Evolutionary conservation across 2,888 invertebrate species (phyloP).

Genomic region (Andrena chrysosceles): DNA sequence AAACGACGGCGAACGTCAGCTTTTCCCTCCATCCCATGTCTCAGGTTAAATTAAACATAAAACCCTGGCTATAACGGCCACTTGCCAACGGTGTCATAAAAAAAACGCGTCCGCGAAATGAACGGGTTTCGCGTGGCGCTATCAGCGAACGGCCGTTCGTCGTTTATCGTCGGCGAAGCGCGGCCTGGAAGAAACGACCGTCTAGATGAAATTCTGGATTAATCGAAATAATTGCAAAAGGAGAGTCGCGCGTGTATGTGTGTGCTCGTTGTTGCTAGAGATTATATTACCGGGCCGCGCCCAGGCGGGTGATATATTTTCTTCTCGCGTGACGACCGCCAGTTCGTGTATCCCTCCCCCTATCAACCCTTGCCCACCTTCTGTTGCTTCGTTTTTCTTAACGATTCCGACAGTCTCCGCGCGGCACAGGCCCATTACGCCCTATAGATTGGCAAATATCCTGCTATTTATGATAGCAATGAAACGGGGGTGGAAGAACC

Average conservation of each 20-base stretch:
- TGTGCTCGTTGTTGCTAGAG: constrained; percentile 27
- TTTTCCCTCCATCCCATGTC: neutral
- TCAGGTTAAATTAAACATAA: constrained; percentile 19
- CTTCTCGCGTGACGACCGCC: constrained; percentile 67
- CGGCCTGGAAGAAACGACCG: constrained; percentile 2
- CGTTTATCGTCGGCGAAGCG: neutral
- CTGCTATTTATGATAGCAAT: constrained; percentile 68
- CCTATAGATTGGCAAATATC: constrained; percentile 60
- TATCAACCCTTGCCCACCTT: neutral
- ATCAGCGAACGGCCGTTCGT: constrained; percentile 5
- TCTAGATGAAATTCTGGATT: constrained; percentile 60
- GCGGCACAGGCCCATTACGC: constrained; percentile 45
- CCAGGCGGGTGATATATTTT: constrained; percentile 63
- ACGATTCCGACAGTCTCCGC: constrained; percentile 32
- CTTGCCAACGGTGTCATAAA: constrained; percentile 12
- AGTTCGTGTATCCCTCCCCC: constrained; percentile 28
- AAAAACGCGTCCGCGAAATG: constrained; percentile 5
- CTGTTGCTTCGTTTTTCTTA: neutral
- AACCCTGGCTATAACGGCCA: constrained; percentile 8
- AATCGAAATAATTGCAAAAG: constrained; percentile 61
- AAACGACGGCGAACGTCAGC: neutral
- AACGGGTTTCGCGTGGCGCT: constrained; percentile 37
- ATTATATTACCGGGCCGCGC: constrained; percentile 60
- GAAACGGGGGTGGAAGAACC: constrained; percentile 48
- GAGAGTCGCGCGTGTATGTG: constrained; percentile 20